Conservation (phyloP, 2,113 vertebrate genomes). For the Limnothrissa miodon region DNA sequence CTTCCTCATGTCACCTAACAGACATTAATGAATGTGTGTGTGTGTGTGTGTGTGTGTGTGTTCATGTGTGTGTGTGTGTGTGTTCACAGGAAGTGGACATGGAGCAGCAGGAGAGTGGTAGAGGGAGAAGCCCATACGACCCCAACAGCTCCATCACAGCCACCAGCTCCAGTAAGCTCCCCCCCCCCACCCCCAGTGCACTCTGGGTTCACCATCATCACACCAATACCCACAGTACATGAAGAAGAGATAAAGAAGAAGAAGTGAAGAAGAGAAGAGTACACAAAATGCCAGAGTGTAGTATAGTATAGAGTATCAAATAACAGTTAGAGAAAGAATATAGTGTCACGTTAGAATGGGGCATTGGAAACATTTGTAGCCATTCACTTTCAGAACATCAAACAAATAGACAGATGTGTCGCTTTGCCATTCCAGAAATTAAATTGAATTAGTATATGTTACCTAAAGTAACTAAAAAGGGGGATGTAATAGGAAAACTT, state of each 20-base stretch:
- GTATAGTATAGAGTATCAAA: no score
- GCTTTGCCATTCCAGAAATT: background rate
- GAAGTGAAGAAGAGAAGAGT: no score
- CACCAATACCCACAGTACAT: background rate
- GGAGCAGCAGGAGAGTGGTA: constrained; percentile 79
- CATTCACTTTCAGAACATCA: background rate
- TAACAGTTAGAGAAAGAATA: background rate
- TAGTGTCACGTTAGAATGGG: background rate
- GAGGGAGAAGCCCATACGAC: constrained; percentile 90
- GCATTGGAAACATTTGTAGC: background rate
- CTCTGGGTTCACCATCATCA: background rate
- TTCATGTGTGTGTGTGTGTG: constrained; percentile 2
- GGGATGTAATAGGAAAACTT: background rate
- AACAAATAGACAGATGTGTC: background rate
- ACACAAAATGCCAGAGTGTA: background rate
- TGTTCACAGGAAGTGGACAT: constrained; percentile 66
- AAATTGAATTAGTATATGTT: background rate
- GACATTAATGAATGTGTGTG: background rate
- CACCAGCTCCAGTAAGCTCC: constrained; percentile 81
- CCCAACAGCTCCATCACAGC: constrained; percentile 86
- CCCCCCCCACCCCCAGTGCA: background rate
- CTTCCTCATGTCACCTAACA: background rate
- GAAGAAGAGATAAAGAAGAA: no score
- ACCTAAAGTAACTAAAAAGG: background rate
- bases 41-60: background rate